Evolutionary conservation across 2,797 vertebrate species (phyloP).

Genomic region (Setipinna tenuifilis): DNA sequence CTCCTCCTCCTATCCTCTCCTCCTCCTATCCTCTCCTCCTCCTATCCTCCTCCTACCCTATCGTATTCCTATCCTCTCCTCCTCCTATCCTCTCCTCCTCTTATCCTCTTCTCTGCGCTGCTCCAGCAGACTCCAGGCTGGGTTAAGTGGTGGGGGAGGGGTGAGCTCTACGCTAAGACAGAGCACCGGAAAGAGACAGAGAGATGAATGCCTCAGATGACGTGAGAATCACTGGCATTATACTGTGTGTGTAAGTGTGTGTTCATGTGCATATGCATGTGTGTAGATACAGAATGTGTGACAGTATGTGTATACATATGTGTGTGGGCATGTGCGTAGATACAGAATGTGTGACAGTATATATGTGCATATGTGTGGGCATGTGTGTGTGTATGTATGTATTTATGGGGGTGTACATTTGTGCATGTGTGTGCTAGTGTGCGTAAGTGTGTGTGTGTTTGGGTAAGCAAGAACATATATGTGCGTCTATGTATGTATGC

Average conservation of each 20-base stretch:
- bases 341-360: too few species aligned
- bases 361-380: too few species aligned
- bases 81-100: too few species aligned
- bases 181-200: neutral
- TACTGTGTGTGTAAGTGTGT: neutral
- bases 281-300: neutral
- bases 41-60: too few species aligned
- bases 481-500: too few species aligned
- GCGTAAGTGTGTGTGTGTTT: neutral
- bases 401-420: neutral
- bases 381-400: too few species aligned
- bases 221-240: neutral
- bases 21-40: too few species aligned
- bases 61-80: too few species aligned
- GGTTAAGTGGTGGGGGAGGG: neutral
- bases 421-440: too few species aligned
- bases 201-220: neutral
- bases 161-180: neutral
- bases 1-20: too few species aligned
- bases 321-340: too few species aligned
- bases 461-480: too few species aligned
- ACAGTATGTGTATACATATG: neutral
- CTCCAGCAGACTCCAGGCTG: neutral
- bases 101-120: neutral
- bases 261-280: neutral